Evolutionary conservation across 2,113 vertebrate genomes (phyloP), one percentile per base, ranked within the genome.

Genomic region (Phrynosoma platyrhinos): DNA sequence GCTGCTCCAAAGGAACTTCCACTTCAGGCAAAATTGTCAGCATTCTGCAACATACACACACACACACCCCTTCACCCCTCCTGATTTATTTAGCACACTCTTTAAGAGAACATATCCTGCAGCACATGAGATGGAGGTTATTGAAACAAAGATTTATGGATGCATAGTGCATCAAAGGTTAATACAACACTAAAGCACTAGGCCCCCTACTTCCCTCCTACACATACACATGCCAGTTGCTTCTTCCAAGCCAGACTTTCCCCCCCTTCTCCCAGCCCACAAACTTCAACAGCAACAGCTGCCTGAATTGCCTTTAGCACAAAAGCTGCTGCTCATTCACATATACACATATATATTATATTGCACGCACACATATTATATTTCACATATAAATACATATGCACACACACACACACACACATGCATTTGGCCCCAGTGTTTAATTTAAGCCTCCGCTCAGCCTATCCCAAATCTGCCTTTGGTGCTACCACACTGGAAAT

Each of bases 241-340:
- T 77, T 68, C 62, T 83, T 13, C 62, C 58, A 53, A 83, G 32
- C 71, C 30, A 53, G 71, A 66, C 55, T 84, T 55, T 14, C 53
- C 13, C 21, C 53, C 71, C 27, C 6, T 47, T 18, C 6, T 13
- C 14, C 21, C 79, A 32, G 16, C 79, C 62, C 55, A 5, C 32
- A 72, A 72, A 62, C 16, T 75, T 82, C 74, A 68, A 83, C 87
- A 88, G 87, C 74, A 68, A 83, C 87, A 88, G 87, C 87, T 88
- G 87, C 80, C 72, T 76, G 55, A 82, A 82, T 66, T 74, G 87
- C 87, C 72, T 83, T 72, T 72, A 66, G 87, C 87, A 83, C 86
- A 62, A 87, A 87, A 87, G 78, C 79, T 75, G 32, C 86, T 82
- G 30, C 80, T 88, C 21, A 14, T 76, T 88, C 69, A 23, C 80